phyloP scores from a whole-genome alignment of 2,888 invertebrate genomes.

The Alloscopus bannaensis region DNA sequence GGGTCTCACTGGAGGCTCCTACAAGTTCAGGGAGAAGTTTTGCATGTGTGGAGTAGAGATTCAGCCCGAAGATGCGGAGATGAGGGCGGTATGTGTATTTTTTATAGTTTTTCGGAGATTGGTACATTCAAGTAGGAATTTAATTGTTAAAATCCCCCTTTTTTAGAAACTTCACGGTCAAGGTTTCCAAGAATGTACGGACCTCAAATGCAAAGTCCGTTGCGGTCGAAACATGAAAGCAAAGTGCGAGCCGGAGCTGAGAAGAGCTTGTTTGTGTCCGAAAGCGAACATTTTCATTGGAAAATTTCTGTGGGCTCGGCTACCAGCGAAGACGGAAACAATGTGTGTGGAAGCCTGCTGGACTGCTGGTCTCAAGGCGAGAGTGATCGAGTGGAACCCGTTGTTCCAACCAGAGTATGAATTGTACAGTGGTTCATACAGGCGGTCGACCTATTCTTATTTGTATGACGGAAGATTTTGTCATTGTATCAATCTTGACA shows the following conservation, averaged over 20 bases:
- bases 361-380: slow-evolving; percentile 24
- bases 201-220: slow-evolving; percentile 61
- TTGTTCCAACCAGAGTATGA: slow-evolving; percentile 44
- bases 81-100: slow-evolving; percentile 22
- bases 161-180: slow-evolving; percentile 48
- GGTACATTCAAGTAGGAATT: no score
- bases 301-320: slow-evolving; percentile 58
- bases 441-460: slow-evolving; percentile 50
- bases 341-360: slow-evolving; percentile 51
- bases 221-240: slow-evolving; percentile 64
- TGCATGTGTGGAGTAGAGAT: slow-evolving; percentile 57
- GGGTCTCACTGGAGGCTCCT: not conserved
- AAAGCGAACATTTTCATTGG: slow-evolving; percentile 59
- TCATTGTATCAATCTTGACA: slow-evolving; percentile 57
- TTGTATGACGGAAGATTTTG: slow-evolving; percentile 67
- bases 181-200: slow-evolving; percentile 65
- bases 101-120: no score
- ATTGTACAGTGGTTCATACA: slow-evolving; percentile 32
- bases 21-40: slow-evolving; percentile 58
- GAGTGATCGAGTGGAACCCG: slow-evolving; percentile 67
- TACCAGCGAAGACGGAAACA: slow-evolving; percentile 52
- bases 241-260: slow-evolving; percentile 52
- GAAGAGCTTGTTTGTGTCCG: slow-evolving; percentile 62
- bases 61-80: slow-evolving; percentile 2
- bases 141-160: not conserved